Evolutionary conservation across 2,888 invertebrate species (phyloP).

Genomic region (Trileptium ribeirensis): DNA sequence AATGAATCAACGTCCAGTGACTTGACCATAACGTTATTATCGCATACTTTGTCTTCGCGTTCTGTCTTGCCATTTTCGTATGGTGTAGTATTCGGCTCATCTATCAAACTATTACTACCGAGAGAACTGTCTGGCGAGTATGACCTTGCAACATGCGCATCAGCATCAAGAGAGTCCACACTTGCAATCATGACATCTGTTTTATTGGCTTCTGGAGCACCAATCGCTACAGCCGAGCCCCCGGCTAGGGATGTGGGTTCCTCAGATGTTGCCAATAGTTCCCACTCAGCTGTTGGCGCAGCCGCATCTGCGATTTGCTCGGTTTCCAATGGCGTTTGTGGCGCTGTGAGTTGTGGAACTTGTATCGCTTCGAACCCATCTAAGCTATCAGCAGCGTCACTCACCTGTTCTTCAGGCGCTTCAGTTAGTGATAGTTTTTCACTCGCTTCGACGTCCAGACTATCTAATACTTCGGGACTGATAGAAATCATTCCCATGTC

Average conservation of each 20-base stretch:
- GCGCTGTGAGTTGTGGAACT: neutral
- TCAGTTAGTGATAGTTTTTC: too few relatives aligned
- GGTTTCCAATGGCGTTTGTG: neutral
- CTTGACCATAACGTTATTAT: neutral
- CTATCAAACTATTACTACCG: neutral
- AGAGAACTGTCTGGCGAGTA: neutral
- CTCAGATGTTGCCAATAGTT: too few relatives aligned
- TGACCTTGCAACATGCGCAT: neutral
- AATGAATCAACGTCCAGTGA: neutral
- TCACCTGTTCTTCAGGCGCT: too few relatives aligned
- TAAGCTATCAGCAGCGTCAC: neutral
- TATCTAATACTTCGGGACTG: too few relatives aligned
- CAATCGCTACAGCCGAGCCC: neutral
- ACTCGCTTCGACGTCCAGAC: too few relatives aligned
- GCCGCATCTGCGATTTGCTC: neutral
- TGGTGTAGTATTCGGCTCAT: neutral
- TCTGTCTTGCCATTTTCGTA: neutral
- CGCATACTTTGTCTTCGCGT: neutral
- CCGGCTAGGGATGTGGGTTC: too few relatives aligned
- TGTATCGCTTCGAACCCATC: neutral
- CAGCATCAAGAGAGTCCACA: neutral
- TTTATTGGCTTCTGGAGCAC: neutral
- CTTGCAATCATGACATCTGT: neutral
- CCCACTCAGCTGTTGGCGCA: constrained; percentile 19
- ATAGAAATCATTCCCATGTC: too few relatives aligned